These are phyloP conservation scores for Cygnus olor DNA, from an alignment of 2,797 vertebrate genomes.

Conservation along the genomic window DNA sequence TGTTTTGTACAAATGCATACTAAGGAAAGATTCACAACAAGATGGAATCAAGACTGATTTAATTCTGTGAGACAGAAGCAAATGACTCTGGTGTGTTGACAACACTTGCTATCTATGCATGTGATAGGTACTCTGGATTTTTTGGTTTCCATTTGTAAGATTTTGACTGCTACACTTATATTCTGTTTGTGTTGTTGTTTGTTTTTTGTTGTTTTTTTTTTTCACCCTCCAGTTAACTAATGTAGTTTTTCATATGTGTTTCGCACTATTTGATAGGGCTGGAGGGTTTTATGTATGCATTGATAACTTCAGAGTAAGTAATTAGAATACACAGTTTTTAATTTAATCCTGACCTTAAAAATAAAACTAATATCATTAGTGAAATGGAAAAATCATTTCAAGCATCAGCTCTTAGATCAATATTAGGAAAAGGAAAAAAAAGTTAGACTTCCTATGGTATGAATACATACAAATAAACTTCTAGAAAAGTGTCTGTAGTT, in stretches of 20 bases:
- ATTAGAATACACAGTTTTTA: neutral
- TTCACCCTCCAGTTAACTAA: neutral
- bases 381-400: neutral
- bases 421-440: neutral
- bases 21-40: neutral
- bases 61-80: neutral
- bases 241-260: neutral
- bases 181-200: too few relatives aligned
- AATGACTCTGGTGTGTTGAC: neutral
- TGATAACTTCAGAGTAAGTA: neutral
- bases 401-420: neutral
- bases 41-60: neutral
- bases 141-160: neutral
- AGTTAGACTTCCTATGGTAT: neutral
- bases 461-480: neutral
- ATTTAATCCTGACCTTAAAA: neutral
- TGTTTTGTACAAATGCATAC: neutral
- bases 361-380: neutral
- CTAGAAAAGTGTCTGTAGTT: neutral
- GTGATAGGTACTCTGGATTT: neutral
- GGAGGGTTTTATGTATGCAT: neutral
- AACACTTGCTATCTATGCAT: neutral
- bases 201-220: neutral
- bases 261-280: neutral
- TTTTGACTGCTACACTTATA: neutral